These are phyloP conservation scores for Phataginus tricuspis DNA, from an alignment of 2,797 vertebrate genomes.

Conservation along the genomic window DNA sequence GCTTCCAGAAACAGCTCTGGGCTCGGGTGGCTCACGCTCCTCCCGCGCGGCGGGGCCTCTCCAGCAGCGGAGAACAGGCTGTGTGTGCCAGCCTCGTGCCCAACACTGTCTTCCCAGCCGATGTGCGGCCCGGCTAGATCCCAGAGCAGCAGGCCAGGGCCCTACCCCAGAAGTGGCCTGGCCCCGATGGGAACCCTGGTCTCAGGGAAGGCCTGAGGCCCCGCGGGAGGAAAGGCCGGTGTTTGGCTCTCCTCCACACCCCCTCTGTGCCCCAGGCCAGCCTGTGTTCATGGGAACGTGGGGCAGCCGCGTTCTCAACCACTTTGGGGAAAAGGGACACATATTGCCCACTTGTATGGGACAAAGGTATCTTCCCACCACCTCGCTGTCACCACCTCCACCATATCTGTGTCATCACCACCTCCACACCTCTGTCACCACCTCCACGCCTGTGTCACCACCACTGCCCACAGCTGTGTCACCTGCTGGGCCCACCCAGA, in stretches of 20 bases:
- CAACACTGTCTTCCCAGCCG: neutral
- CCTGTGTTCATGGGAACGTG: neutral
- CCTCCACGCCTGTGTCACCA: neutral
- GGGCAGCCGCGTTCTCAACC: too few relatives aligned
- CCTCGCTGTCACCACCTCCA: neutral
- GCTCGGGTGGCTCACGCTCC: neutral
- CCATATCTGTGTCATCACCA: neutral
- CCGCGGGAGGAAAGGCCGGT: neutral
- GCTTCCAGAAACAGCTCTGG: neutral
- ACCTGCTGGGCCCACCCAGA: neutral
- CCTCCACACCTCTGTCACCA: neutral
- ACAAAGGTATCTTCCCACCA: too few relatives aligned
- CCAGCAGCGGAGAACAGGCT: neutral
- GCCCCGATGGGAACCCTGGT: neutral
- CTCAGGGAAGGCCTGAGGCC: neutral
- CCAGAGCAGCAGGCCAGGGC: neutral
- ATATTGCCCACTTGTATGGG: too few relatives aligned
- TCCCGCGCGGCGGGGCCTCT: neutral
- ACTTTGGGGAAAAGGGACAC: too few relatives aligned
- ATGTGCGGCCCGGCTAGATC: too few relatives aligned
- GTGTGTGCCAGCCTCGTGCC: neutral
- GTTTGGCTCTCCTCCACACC: too few relatives aligned
- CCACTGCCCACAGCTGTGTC: neutral
- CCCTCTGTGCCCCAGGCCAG: neutral
- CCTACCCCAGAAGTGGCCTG: neutral